Conservation (phyloP, 2,888 invertebrate genomes). For the Resseliella maxima region DNA sequence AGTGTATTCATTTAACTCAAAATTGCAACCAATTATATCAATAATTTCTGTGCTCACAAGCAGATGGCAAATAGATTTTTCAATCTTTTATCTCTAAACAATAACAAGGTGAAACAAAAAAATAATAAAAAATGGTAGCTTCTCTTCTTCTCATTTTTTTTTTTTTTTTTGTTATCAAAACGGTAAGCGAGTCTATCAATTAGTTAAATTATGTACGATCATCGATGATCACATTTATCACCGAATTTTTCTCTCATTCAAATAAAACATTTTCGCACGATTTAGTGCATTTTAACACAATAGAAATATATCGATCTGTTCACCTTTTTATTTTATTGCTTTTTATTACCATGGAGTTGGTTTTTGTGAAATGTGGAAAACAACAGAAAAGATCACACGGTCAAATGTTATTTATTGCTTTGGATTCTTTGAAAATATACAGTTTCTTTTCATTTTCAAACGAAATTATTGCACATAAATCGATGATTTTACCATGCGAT, state of each 20-base stretch:
- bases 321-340: not conserved
- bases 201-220: not conserved
- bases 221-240: not conserved
- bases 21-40: not conserved
- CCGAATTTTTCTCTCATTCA: not conserved
- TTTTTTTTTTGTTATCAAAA: not conserved
- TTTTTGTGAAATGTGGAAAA: too few species aligned
- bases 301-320: not conserved
- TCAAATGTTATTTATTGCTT: too few species aligned
- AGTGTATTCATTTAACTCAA: not conserved
- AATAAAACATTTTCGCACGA: slow-evolving; percentile 38
- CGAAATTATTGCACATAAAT: too few species aligned
- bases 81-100: not conserved
- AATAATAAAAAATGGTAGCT: too few species aligned
- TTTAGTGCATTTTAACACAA: not conserved
- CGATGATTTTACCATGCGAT: too few species aligned
- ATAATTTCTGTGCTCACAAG: not conserved
- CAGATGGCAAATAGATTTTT: slow-evolving; percentile 18
- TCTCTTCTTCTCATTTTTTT: too few species aligned
- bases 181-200: slow-evolving; percentile 18
- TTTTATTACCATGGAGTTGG: not conserved
- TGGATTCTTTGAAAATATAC: too few species aligned
- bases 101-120: too few species aligned
- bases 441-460: too few species aligned
- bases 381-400: too few species aligned